Evolutionary conservation across 2,888 invertebrate genomes (phyloP).

Genomic region (Oscheius sp.): DNA sequence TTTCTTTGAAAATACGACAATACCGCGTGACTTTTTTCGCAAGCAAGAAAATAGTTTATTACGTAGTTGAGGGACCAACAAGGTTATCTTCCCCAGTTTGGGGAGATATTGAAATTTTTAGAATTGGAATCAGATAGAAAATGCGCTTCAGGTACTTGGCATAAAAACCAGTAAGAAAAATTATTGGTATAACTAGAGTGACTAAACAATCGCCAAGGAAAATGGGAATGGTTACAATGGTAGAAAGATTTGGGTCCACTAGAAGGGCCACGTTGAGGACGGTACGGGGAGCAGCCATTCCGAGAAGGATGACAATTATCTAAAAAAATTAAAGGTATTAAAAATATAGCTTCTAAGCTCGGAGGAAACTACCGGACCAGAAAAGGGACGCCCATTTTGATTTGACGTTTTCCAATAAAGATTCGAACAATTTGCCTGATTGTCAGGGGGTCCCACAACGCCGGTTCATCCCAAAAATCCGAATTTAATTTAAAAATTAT

Average conservation of each 20-base stretch:
- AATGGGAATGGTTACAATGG: not conserved
- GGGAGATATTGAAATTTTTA: not conserved
- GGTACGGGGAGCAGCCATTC: not conserved
- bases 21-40: no score
- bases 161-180: slow-evolving; percentile 1
- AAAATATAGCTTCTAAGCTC: no score
- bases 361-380: no score
- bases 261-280: not conserved
- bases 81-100: not conserved
- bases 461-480: not conserved
- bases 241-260: not conserved
- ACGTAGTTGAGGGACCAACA: not conserved
- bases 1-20: not conserved
- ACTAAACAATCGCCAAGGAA: not conserved
- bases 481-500: not conserved
- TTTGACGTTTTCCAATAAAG: no score
- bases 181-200: not conserved
- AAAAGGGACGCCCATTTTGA: no score
- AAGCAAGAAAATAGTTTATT: not conserved
- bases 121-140: not conserved
- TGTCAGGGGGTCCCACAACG: no score
- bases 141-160: not conserved
- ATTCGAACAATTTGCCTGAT: no score
- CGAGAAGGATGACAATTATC: not conserved
- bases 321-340: no score